phyloP scores from a whole-genome alignment of 2,888 invertebrate species.

The Leucophora obtusa region DNA sequence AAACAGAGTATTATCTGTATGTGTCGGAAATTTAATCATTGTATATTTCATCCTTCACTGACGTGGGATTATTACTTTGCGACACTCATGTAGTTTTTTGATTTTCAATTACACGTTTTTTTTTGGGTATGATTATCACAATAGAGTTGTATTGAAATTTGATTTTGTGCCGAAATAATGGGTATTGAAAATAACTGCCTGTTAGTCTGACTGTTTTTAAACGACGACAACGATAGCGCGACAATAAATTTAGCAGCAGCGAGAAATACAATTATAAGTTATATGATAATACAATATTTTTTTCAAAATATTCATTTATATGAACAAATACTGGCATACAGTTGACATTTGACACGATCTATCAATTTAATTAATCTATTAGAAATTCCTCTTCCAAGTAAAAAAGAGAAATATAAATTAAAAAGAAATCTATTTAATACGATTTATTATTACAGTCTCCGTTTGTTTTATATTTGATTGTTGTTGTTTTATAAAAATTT shows the following conservation, averaged over 20 bases:
- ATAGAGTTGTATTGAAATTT: constrained; percentile 19
- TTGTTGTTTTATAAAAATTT: constrained; percentile 28
- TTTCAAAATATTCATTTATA: constrained; percentile 36
- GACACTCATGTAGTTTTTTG: constrained; percentile 24
- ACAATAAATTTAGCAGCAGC: background rate
- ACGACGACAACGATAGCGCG: constrained; percentile 38
- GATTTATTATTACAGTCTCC: constrained; percentile 49
- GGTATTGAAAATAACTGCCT: constrained; percentile 27
- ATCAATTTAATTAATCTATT: constrained; percentile 69
- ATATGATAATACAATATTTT: constrained; percentile 27
- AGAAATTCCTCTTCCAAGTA: constrained; percentile 63
- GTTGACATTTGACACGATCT: constrained; percentile 69
- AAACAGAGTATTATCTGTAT: background rate
- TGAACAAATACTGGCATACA: constrained; percentile 56
- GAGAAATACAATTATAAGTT: constrained; percentile 35
- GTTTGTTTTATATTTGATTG: constrained; percentile 43
- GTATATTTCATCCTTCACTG: no score
- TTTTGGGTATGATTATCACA: constrained; percentile 3
- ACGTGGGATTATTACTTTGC: background rate
- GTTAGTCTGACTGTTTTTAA: constrained; percentile 23
- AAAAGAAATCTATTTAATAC: constrained; percentile 52
- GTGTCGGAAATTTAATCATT: no score
- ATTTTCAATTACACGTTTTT: constrained; percentile 5
- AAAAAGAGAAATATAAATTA: constrained; percentile 46
- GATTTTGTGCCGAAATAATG: background rate